Conservation (phyloP, 2,888 invertebrate genomes). For the Eristalinus sepulchralis region DNA sequence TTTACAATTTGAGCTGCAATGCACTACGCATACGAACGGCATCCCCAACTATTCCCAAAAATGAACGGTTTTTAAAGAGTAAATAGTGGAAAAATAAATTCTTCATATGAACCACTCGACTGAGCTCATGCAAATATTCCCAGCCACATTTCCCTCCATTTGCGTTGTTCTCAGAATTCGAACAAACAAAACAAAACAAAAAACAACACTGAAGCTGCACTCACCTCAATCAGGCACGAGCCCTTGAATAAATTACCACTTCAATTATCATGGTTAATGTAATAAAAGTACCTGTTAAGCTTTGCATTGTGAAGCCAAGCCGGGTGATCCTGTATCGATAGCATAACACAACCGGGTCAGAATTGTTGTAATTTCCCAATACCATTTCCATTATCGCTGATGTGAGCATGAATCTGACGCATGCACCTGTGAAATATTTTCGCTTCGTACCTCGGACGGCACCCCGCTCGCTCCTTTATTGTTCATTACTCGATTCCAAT, state of each 20-base stretch:
- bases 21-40: no score
- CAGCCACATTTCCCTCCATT: background rate
- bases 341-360: background rate
- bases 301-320: background rate
- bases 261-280: background rate
- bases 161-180: background rate
- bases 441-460: background rate
- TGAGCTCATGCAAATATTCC: background rate
- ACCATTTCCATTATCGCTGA: background rate
- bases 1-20: no score
- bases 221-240: background rate
- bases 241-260: background rate
- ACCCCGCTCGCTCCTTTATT: background rate
- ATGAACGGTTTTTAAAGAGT: no score
- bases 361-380: background rate
- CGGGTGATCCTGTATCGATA: background rate
- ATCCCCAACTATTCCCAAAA: no score
- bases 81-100: no score
- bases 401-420: background rate
- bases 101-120: no score
- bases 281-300: background rate
- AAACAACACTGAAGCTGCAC: background rate
- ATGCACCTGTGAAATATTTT: background rate
- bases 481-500: background rate
- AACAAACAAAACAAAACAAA: background rate